Conservation (phyloP, 1,140 invertebrate genomes). For the Nylanderia fulva region DNA sequence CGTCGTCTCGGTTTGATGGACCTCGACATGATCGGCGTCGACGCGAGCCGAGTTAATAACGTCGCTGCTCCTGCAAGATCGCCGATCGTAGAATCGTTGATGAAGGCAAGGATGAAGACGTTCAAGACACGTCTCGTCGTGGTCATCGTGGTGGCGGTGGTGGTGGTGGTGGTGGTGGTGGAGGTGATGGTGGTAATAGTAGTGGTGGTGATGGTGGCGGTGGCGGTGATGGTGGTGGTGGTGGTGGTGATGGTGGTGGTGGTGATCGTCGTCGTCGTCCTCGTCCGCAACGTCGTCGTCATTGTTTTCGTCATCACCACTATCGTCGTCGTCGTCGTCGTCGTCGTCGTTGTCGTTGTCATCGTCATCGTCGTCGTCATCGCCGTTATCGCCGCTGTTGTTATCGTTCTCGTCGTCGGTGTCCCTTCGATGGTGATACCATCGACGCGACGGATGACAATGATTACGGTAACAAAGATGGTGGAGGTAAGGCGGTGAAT, state of each 20-base stretch:
- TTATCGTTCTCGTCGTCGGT: conserved; percentile 39
- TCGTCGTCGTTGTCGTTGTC: conserved; percentile 1
- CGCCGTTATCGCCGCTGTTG: conserved; percentile 29
- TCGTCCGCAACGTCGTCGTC: conserved; percentile 52
- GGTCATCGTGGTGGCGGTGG: too few species aligned
- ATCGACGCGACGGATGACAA: conserved; percentile 54
- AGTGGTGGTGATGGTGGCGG: too few species aligned
- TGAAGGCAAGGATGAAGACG: conserved; percentile 41
- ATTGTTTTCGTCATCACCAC: conserved; percentile 52
- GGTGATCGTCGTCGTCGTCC: neutral
- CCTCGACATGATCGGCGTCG: conserved; percentile 1
- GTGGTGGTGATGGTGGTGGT: too few species aligned
- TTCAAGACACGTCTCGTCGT: conserved; percentile 26
- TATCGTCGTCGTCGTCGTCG: conserved; percentile 29
- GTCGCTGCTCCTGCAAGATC: conserved; percentile 29
- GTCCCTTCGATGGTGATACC: conserved; percentile 59
- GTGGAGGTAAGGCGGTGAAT: conserved; percentile 59
- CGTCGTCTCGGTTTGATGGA: conserved; percentile 34
- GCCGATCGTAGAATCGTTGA: conserved; percentile 58
- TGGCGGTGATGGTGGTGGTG: too few species aligned
- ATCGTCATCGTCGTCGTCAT: conserved; percentile 22
- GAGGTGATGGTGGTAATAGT: too few species aligned
- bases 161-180: too few species aligned
- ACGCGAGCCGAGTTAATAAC: conserved; percentile 21
- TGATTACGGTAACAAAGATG: conserved; percentile 58